These are phyloP conservation scores for Penaeus chinensis DNA, from an alignment of 1,140 invertebrate species.

Conservation along the genomic window DNA sequence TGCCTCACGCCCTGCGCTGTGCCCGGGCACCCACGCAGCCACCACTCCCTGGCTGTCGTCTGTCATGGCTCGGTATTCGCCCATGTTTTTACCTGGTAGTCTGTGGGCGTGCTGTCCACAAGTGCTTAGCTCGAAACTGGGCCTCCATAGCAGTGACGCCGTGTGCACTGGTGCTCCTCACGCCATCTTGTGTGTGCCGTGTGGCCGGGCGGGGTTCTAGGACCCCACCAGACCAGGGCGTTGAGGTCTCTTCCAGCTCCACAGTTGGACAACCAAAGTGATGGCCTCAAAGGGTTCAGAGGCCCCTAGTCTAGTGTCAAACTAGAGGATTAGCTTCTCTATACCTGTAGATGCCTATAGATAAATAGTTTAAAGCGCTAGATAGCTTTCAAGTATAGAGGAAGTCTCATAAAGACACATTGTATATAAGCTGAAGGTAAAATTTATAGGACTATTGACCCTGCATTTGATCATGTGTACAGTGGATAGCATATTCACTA, in stretches of 20 bases:
- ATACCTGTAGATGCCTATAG: conserved; percentile 62
- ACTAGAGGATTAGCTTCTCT: conserved; percentile 62
- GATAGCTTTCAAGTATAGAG: conserved; percentile 62
- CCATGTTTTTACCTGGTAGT: conserved; percentile 59
- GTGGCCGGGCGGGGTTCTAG: conserved; percentile 41
- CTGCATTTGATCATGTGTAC: conserved; percentile 61
- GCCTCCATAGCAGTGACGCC: conserved; percentile 49
- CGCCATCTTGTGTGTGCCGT: conserved; percentile 47
- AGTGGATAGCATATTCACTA: conserved; percentile 62
- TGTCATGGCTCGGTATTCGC: conserved; percentile 49
- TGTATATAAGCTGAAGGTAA: conserved; percentile 59
- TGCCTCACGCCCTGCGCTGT: conserved; percentile 51
- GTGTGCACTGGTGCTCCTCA: conserved; percentile 56
- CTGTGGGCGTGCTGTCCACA: conserved; percentile 49
- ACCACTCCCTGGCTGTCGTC: conserved; percentile 51
- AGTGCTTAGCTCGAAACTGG: conserved; percentile 54
- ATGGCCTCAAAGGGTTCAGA: conserved; percentile 57
- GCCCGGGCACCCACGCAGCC: conserved; percentile 47
- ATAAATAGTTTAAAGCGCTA: conserved; percentile 59
- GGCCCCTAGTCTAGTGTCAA: conserved; percentile 62
- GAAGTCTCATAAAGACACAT: conserved; percentile 57
- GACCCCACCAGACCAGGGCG: conserved; percentile 46
- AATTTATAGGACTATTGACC: conserved; percentile 55
- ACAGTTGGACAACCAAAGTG: conserved; percentile 58
- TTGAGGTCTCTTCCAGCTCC: conserved; percentile 54